Evolutionary conservation across 2,797 vertebrate species (phyloP), one percentile per base, ranked within the genome.

Genomic region (Lycodopsis pacificus): DNA sequence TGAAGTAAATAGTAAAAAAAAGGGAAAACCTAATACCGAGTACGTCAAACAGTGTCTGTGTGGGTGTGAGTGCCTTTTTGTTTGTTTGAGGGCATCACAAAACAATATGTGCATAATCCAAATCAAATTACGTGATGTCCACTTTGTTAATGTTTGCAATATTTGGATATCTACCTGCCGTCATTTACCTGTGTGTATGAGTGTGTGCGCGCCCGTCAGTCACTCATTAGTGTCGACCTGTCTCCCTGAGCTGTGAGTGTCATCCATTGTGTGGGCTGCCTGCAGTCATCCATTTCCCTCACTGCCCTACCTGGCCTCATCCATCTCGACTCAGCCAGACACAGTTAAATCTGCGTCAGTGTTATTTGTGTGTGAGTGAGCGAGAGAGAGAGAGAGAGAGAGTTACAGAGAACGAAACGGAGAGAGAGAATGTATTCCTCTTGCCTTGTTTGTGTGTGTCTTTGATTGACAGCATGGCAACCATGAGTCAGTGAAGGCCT

Each of bases 231-330:
- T 89, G 89, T 84, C 59, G 64, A 85, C 73, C 74, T 80, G 86
- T 92, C 91, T 89, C 62, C 62, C 64, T 42, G 63, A 86, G 73
- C 88, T 86, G 76, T 80, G 73, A 59, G 73, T 86, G 82, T 89
- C 90, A 94, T 92, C 86, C 73, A 87, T 88, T 90, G 89, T 90
- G 88, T 79, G 78, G 72, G 83, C 80, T 82, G 89, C 86, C 88
- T 85, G 84, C 78, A 91, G 87, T 84, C 90, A 91, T 90, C 88
- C 65, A 86, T 89, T 86, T 80, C 75, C 83, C 77, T 49, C 61
- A 76, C 73, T 82, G 57, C 80, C 82, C 71, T 76, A 88, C 89
- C 71, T 73, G 77, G 80, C 67, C 68, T 86, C 91, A 93, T 94
- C 89, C 87, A 89, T 93, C 92, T 85, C 78, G 27, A n/a, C 66